Conservation (phyloP, 2,113 vertebrate genomes). For the Ameiurus melas region DNA sequence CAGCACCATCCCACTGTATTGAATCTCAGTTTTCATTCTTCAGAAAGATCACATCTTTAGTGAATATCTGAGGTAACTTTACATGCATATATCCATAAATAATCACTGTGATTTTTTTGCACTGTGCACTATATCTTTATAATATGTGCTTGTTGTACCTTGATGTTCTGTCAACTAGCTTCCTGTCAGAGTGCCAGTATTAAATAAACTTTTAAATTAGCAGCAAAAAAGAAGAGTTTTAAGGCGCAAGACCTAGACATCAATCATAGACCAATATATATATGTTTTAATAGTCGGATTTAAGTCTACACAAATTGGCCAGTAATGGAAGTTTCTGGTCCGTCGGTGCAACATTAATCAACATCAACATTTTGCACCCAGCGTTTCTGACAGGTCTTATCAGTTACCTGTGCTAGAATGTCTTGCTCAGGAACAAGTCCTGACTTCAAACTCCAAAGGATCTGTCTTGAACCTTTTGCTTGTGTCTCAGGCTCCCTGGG, state of each 20-base stretch:
- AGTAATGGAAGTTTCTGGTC: not conserved
- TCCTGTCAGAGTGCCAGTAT: not conserved
- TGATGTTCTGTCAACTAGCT: not conserved
- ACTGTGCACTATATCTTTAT: not conserved
- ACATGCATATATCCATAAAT: not conserved
- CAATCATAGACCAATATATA: not conserved
- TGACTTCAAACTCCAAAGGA: not conserved
- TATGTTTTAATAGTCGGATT: not conserved
- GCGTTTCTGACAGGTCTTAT: not conserved
- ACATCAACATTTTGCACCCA: not conserved
- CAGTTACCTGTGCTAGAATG: not conserved
- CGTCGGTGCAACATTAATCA: not conserved
- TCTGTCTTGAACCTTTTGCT: not conserved
- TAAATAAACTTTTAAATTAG: not conserved
- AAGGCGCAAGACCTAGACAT: not conserved
- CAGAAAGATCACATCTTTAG: not conserved
- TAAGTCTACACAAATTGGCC: not conserved
- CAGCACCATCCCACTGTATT: not conserved
- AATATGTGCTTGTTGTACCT: not conserved
- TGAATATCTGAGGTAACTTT: too few species aligned
- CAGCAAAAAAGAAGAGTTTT: not conserved
- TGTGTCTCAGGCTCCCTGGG: not conserved
- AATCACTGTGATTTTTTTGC: not conserved
- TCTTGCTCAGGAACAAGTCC: not conserved
- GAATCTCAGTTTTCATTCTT: not conserved